phyloP scores from a whole-genome alignment of 2,888 invertebrate genomes.

The Synergus umbraculus region DNA sequence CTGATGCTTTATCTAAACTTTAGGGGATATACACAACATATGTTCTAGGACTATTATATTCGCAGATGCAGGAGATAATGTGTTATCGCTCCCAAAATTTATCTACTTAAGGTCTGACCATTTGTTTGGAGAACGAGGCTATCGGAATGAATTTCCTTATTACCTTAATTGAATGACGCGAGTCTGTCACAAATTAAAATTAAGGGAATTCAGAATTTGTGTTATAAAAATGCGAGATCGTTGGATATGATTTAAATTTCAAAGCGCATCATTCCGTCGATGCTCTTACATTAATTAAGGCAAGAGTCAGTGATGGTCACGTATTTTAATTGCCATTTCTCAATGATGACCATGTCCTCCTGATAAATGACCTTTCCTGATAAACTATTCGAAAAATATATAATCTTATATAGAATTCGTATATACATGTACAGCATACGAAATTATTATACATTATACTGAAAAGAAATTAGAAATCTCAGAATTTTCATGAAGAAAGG shows the following conservation, averaged over 20 bases:
- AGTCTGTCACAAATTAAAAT: background rate
- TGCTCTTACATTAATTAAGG: too few relatives aligned
- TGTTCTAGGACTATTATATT: background rate
- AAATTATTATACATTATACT: background rate
- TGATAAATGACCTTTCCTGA: too few relatives aligned
- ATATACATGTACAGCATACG: too few relatives aligned
- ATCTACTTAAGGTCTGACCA: background rate
- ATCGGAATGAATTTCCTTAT: constrained; percentile 15
- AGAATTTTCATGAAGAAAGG: background rate
- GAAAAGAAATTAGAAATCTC: background rate
- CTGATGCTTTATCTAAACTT: background rate
- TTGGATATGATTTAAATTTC: background rate
- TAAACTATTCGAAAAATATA: too few relatives aligned
- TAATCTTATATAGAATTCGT: too few relatives aligned
- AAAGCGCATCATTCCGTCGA: background rate
- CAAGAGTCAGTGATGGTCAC: too few relatives aligned
- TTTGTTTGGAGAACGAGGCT: constrained; percentile 2
- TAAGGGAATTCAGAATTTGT: background rate
- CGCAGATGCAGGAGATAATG: background rate
- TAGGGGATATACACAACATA: background rate
- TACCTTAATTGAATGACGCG: constrained; percentile 9
- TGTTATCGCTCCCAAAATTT: background rate
- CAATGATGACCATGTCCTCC: too few relatives aligned
- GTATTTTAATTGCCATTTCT: too few relatives aligned
- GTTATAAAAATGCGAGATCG: background rate